Conservation (phyloP, 2,797 vertebrate species). For the Fundulus diaphanus region DNA sequence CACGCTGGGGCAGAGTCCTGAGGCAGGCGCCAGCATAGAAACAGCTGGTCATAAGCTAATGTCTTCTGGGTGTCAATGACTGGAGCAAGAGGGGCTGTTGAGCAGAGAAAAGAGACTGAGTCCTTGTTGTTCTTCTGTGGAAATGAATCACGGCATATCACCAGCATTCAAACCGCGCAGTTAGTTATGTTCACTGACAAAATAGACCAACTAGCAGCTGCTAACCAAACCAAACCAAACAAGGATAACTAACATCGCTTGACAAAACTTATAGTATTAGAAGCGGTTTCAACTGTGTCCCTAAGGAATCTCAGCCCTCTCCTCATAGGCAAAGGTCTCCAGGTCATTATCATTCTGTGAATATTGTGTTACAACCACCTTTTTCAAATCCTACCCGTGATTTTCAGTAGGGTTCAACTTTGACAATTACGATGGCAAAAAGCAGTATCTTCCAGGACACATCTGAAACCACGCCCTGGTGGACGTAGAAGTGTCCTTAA, state of each 20-base stretch:
- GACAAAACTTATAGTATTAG: no score
- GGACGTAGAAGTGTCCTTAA: no score
- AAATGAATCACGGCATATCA: no score
- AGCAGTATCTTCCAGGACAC: neutral
- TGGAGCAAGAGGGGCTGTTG: conserved; percentile 89
- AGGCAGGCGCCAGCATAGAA: conserved; percentile 95
- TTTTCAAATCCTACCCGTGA: no score
- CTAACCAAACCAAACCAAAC: neutral
- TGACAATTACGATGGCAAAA: neutral
- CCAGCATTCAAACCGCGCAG: neutral
- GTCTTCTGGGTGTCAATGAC: conserved; percentile 98
- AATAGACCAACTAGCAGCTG: neutral
- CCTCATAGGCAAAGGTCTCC: no score
- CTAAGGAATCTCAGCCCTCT: neutral
- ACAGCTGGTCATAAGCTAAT: conserved; percentile 96
- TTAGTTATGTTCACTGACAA: neutral
- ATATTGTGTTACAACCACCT: no score
- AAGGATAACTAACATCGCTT: neutral
- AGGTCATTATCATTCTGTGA: no score
- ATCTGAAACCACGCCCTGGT: neutral
- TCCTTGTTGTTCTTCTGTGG: neutral
- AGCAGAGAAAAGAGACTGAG: conserved; percentile 2
- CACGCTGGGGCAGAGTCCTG: conserved; percentile 93
- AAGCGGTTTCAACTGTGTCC: neutral
- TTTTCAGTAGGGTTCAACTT: no score